Percentiles rank a stretch among this genome's conserved stretches.
Conservation (phyloP, 1,140 invertebrate genomes). For the Geopemphigus sp. region DNA sequence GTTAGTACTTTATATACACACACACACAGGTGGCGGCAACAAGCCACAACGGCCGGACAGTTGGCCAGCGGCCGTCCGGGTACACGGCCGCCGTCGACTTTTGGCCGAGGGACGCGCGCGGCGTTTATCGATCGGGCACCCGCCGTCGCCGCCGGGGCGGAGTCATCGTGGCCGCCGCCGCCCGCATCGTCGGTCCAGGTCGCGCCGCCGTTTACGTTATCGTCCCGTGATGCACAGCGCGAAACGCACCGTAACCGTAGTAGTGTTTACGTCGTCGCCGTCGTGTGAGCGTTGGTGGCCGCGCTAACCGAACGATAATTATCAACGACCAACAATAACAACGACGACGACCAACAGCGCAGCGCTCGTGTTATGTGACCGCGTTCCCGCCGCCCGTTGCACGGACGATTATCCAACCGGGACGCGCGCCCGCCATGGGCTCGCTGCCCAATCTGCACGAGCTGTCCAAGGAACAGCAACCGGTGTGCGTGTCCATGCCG, state of each 20-base stretch:
- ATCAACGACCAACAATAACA: no score
- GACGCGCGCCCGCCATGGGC: neutral
- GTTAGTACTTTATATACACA: no score
- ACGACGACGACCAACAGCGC: neutral
- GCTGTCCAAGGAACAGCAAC: conserved; percentile 7
- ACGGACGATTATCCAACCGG: rapidly evolving
- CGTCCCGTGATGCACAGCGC: neutral
- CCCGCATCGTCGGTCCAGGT: conserved; percentile 20
- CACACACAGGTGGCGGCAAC: no score
- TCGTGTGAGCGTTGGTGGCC: no score
- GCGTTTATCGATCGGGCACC: conserved; percentile 34
- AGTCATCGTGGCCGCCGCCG: neutral
- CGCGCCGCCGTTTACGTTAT: neutral
- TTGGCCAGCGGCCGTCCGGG: no score
- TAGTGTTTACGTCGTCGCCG: neutral
- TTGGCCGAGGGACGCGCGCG: no score
- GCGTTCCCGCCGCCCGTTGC: neutral
- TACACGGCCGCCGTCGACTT: no score
- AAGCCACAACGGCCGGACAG: no score
- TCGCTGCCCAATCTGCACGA: conserved; percentile 45
- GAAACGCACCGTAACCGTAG: no score
- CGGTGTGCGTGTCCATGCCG: neutral
- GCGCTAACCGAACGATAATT: no score
- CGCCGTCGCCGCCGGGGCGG: neutral
- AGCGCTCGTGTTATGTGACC: neutral